Evolutionary conservation across 1,140 invertebrate species (phyloP).

Genomic region (Zaprionus inermis): DNA sequence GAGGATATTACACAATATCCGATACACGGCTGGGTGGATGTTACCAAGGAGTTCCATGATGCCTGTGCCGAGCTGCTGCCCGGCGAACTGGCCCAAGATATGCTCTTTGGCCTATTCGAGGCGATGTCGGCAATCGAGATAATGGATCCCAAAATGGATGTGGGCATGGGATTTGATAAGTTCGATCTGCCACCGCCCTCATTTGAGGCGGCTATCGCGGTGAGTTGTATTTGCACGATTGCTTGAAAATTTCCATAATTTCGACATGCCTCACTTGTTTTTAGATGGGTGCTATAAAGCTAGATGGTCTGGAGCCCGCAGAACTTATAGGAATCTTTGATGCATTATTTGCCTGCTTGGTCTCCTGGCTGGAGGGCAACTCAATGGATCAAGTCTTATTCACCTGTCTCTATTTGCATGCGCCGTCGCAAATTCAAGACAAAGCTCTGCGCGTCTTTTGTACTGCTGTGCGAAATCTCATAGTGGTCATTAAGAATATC

Average conservation of each 20-base stretch:
- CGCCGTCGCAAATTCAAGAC: constrained; percentile 93
- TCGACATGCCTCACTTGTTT: not conserved
- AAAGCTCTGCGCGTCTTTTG: constrained; percentile 94
- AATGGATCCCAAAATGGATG: constrained; percentile 99
- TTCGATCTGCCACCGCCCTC: constrained; percentile 93
- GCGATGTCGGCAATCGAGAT: constrained; percentile 99
- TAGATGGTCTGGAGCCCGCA: constrained; percentile 89
- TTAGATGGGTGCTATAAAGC: constrained; percentile 90
- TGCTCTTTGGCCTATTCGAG: constrained; percentile 97
- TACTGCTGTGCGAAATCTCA: constrained; percentile 94
- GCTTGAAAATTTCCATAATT: constrained; percentile 16
- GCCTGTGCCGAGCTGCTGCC: constrained; percentile 91
- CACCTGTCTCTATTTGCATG: constrained; percentile 97
- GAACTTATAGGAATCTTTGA: constrained; percentile 96
- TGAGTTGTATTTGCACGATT: constrained; percentile 73
- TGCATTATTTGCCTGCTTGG: constrained; percentile 95
- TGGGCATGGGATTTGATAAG: constrained; percentile 97
- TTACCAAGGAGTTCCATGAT: constrained; percentile 89
- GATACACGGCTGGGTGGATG: constrained; percentile 87
- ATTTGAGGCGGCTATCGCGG: constrained; percentile 93
- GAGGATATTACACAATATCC: constrained; percentile 78
- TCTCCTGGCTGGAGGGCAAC: constrained; percentile 97
- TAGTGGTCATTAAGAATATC: constrained; percentile 95
- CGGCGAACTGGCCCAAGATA: constrained; percentile 95
- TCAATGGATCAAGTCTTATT: constrained; percentile 98